Evolutionary conservation across 1,140 invertebrate genomes (phyloP).

Genomic region (Hyposmocoma kahamanoa): DNA sequence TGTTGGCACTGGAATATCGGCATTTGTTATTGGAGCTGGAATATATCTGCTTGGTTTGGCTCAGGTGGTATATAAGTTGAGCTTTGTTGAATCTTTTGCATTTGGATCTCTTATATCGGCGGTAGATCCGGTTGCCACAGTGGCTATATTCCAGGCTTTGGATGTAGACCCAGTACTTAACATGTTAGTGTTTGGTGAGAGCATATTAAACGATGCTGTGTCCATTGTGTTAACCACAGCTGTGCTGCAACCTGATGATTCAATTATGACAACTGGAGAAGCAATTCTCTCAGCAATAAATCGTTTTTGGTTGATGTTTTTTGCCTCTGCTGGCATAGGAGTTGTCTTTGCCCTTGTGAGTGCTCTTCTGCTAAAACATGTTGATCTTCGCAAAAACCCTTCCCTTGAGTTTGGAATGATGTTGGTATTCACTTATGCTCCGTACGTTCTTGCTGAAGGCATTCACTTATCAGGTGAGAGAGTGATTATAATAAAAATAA

Average conservation of each 20-base stretch:
- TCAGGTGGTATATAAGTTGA: conserved; percentile 91
- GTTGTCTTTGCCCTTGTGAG: conserved; percentile 95
- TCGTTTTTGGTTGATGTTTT: conserved; percentile 97
- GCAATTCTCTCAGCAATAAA: conserved; percentile 92
- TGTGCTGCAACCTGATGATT: conserved; percentile 84
- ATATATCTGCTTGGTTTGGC: conserved; percentile 94
- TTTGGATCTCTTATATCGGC: conserved; percentile 99
- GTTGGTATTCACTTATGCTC: conserved; percentile 98
- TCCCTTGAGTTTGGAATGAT: conserved; percentile 99
- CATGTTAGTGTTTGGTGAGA: conserved; percentile 99
- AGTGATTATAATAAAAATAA: neutral
- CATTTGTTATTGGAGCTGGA: conserved; percentile 94
- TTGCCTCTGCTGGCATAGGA: conserved; percentile 98
- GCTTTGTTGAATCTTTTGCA: conserved; percentile 97
- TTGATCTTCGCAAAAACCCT: conserved; percentile 97
- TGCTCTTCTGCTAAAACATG: conserved; percentile 95
- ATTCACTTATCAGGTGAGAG: conserved; percentile 92
- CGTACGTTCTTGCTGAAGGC: conserved; percentile 98
- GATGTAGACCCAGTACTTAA: conserved; percentile 97
- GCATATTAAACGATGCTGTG: conserved; percentile 98
- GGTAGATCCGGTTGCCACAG: conserved; percentile 97
- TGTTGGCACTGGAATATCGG: conserved; percentile 96
- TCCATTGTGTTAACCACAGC: conserved; percentile 97
- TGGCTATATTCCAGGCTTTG: conserved; percentile 98
- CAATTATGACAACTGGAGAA: conserved; percentile 82